phyloP scores from a whole-genome alignment of 2,113 vertebrate species.

The Baryphthengus martii region DNA sequence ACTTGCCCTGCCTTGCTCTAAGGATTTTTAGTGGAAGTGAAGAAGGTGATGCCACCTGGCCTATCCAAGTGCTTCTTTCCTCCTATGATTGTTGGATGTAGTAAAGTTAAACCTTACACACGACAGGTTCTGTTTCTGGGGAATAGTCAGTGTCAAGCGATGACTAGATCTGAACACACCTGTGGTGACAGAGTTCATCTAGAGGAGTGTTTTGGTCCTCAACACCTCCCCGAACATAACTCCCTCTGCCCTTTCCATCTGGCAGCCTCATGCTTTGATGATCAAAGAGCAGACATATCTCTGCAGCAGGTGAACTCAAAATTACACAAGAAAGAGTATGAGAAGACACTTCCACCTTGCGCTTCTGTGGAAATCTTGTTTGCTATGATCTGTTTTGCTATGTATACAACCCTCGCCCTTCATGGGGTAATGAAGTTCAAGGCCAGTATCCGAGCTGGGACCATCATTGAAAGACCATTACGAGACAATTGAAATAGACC shows the following conservation, averaged over 20 bases:
- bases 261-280: background rate
- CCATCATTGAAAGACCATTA: background rate
- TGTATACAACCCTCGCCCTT: background rate
- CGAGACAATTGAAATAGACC: background rate
- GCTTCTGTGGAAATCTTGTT: background rate
- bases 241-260: background rate
- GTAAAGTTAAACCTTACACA: background rate
- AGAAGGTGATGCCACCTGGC: background rate
- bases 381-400: background rate
- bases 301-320: background rate
- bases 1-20: background rate
- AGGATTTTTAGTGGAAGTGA: background rate
- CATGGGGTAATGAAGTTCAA: background rate
- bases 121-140: background rate
- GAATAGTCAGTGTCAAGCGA: background rate
- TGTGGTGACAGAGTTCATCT: background rate
- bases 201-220: background rate
- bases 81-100: background rate
- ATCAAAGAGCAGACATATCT: background rate
- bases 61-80: background rate
- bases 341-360: background rate
- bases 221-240: background rate
- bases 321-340: background rate
- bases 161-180: background rate
- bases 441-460: rapidly evolving